phyloP scores from a whole-genome alignment of 92 coral and sea anemone genomes.

The Palythoa heliodiscus region DNA sequence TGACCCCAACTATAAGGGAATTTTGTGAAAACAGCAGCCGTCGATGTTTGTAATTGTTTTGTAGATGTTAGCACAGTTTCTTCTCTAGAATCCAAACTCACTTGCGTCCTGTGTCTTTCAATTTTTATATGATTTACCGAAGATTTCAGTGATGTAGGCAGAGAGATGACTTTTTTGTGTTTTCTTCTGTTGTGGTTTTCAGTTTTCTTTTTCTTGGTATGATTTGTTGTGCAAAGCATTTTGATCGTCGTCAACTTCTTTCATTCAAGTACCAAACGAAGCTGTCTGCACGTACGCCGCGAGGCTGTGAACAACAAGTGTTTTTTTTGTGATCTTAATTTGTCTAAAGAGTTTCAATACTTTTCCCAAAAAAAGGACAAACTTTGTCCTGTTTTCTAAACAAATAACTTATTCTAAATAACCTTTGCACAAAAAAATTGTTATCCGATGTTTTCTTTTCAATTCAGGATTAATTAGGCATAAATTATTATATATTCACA shows the following conservation, averaged over 20 bases:
- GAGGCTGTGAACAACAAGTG: neutral
- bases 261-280: neutral
- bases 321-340: too few species aligned
- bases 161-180: neutral
- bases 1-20: neutral
- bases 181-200: neutral
- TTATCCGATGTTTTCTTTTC: too few species aligned
- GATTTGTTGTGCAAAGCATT: neutral
- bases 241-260: neutral
- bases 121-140: neutral
- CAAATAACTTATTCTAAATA: too few species aligned
- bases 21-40: neutral
- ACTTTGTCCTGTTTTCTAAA: too few species aligned
- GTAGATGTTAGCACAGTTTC: neutral
- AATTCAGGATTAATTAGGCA: too few species aligned
- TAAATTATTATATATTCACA: too few species aligned
- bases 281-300: neutral
- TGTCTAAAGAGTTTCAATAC: neutral
- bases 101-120: neutral
- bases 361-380: neutral
- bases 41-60: neutral
- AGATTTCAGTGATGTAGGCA: constrained; percentile 7
- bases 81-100: neutral
- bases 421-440: too few species aligned
- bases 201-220: neutral